Evolutionary conservation across 23 tunicate genomes (phyloP).

Genomic region (Diplosoma virens): DNA sequence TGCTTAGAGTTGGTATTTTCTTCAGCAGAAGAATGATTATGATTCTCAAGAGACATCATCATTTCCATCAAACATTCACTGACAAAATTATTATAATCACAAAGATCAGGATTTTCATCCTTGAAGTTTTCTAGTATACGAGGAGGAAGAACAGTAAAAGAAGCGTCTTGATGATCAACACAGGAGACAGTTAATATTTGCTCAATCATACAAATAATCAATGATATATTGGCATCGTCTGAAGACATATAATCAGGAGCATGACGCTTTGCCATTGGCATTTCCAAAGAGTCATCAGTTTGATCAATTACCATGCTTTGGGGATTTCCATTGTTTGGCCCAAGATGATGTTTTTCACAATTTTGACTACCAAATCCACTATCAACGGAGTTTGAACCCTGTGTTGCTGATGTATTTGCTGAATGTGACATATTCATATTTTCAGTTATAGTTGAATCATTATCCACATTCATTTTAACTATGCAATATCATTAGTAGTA

Average conservation of each 20-base stretch:
- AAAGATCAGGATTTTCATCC: slow-evolving; percentile 7
- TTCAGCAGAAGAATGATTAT: not conserved
- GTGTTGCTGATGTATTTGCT: not conserved
- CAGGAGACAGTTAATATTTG: slow-evolving; percentile 3
- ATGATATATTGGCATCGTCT: not conserved
- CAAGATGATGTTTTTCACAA: not conserved
- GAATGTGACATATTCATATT: too few relatives aligned
- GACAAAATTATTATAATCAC: slow-evolving; percentile 14
- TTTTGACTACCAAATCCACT: slow-evolving; percentile 14
- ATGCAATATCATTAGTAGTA: too few relatives aligned
- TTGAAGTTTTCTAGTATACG: slow-evolving; percentile 13
- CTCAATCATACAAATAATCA: slow-evolving; percentile 3
- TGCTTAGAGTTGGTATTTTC: not conserved
- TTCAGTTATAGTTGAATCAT: not conserved
- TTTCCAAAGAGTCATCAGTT: slow-evolving; percentile 5
- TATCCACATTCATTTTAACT: not conserved
- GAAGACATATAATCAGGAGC: slow-evolving; percentile 1
- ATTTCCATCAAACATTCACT: slow-evolving; percentile 31
- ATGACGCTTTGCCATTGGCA: slow-evolving; percentile 27
- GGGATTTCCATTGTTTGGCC: not conserved
- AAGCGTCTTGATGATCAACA: not conserved
- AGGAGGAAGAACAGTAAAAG: not conserved
- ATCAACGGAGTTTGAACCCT: slow-evolving; percentile 8
- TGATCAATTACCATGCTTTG: not conserved
- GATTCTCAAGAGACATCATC: slow-evolving; percentile 17